phyloP scores from a whole-genome alignment of 1,140 invertebrate genomes.

The Drosophila sechellia region DNA sequence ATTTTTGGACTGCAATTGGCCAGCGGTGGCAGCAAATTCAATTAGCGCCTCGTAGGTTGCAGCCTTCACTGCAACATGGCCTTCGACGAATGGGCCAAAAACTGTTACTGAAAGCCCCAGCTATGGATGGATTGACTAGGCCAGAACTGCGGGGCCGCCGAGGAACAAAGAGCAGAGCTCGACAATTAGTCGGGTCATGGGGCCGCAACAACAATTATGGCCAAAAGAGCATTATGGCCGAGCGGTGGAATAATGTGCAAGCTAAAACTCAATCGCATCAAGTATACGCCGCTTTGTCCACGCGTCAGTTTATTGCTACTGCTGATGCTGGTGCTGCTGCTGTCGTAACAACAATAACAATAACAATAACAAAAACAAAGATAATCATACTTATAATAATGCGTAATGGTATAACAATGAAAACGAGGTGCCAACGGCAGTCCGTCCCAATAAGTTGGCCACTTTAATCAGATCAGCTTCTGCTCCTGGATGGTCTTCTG shows the following conservation, averaged over 20 bases:
- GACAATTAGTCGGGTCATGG: slow-evolving; percentile 49
- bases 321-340: not conserved
- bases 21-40: slow-evolving; percentile 27
- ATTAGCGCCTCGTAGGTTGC: slow-evolving; percentile 35
- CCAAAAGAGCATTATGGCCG: slow-evolving; percentile 49
- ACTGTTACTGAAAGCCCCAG: not conserved
- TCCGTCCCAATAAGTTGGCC: slow-evolving; percentile 22
- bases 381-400: slow-evolving; percentile 24
- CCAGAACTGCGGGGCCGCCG: not conserved
- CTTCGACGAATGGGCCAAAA: not conserved
- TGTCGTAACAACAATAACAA: not conserved
- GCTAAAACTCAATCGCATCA: slow-evolving; percentile 22
- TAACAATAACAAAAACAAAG: not conserved
- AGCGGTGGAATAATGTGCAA: not conserved
- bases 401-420: slow-evolving; percentile 49
- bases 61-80: not conserved
- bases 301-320: not conserved
- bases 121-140: slow-evolving; percentile 1
- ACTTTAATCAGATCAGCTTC: slow-evolving; percentile 66
- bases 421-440: slow-evolving; percentile 20
- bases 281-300: slow-evolving; percentile 33
- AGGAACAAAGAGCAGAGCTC: slow-evolving; percentile 1
- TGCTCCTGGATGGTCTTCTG: slow-evolving; percentile 4
- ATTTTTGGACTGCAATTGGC: slow-evolving; percentile 30
- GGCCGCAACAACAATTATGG: slow-evolving; percentile 37